Evolutionary conservation across 2,113 vertebrate genomes (phyloP).

Genomic region (Amazona vittata): DNA sequence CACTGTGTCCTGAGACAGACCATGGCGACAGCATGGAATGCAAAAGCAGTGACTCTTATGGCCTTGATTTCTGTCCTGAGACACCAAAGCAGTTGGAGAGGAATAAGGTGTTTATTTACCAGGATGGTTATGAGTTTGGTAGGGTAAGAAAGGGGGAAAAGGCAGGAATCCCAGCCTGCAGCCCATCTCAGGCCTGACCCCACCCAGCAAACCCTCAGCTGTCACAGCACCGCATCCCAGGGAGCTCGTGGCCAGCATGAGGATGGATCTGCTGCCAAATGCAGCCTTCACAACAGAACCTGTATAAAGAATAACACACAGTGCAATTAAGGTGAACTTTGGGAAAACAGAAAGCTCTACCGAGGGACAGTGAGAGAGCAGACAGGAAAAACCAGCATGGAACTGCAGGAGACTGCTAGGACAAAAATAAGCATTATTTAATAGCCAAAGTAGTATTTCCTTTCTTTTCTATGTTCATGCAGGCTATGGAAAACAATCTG

Average conservation of each 20-base stretch:
- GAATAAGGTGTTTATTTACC: neutral
- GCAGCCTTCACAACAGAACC: neutral
- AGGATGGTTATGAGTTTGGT: neutral
- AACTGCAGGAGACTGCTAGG: neutral
- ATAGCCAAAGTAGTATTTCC: neutral
- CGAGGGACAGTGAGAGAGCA: neutral
- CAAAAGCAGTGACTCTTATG: neutral
- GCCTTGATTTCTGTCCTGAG: neutral
- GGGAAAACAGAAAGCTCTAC: neutral
- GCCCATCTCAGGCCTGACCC: neutral
- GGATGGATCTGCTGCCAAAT: neutral
- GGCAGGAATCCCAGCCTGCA: neutral
- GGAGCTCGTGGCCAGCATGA: neutral
- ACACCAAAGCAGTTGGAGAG: neutral
- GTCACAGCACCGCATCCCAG: neutral
- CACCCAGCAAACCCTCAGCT: neutral
- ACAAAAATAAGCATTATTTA: neutral
- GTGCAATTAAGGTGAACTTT: neutral
- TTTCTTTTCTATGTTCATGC: neutral
- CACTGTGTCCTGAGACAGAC: accelerated
- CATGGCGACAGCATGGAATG: accelerated
- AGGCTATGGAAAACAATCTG: neutral
- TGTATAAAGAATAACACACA: neutral
- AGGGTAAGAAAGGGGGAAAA: neutral
- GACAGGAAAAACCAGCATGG: neutral